Evolutionary conservation across 2,797 vertebrate genomes (phyloP).

Genomic region (Kryptolebias ocellatus): DNA sequence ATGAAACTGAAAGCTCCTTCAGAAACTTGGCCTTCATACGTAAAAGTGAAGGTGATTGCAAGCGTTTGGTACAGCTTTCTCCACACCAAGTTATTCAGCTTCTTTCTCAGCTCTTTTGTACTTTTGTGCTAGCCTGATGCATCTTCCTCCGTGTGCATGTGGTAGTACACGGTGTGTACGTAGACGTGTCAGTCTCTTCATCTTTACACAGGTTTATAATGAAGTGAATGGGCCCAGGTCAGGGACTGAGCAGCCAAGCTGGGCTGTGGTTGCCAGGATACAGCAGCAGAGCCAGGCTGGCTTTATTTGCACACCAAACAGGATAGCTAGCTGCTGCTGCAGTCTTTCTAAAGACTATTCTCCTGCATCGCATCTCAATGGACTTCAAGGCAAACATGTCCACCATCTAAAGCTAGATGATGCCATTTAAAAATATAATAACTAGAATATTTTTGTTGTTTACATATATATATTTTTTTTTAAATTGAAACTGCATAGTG

Average conservation of each 20-base stretch:
- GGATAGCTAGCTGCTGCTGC: slow-evolving; percentile 63
- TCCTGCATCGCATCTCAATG: slow-evolving; percentile 52
- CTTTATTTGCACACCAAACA: slow-evolving; percentile 85
- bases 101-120: slow-evolving; percentile 13
- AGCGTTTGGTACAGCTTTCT: slow-evolving; percentile 19
- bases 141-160: slow-evolving; percentile 37
- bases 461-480: neutral
- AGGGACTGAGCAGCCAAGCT: slow-evolving; percentile 79
- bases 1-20: neutral
- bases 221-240: slow-evolving; percentile 85
- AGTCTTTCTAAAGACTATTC: slow-evolving; percentile 41
- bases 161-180: slow-evolving; percentile 15
- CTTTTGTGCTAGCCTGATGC: slow-evolving; percentile 29
- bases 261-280: slow-evolving; percentile 86
- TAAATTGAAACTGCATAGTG: no score
- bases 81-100: slow-evolving; percentile 1
- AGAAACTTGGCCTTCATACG: neutral
- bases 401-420: slow-evolving; percentile 12
- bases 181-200: slow-evolving; percentile 74
- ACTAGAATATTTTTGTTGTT: neutral
- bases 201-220: slow-evolving; percentile 82
- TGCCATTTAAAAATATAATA: neutral
- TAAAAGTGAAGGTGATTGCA: slow-evolving; percentile 10
- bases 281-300: slow-evolving; percentile 73
- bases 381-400: slow-evolving; percentile 29